Percentiles rank a stretch among this genome's conserved stretches.
Evolutionary conservation across 2,888 invertebrate species (phyloP).

Genomic region (Amiota communis): DNA sequence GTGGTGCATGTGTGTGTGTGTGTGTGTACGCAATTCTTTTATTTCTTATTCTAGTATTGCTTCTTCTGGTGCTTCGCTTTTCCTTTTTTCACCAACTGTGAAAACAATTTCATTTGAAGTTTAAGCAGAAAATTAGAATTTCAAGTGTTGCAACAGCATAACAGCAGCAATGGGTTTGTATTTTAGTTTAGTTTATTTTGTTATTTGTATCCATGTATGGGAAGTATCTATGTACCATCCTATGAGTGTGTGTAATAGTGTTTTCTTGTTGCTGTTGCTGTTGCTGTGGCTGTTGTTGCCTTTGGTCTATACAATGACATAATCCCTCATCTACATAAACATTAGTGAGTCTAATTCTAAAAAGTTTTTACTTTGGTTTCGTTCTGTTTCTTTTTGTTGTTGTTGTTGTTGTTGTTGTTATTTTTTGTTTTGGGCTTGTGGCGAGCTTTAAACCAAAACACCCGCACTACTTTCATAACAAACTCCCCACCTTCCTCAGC

Average conservation of each 20-base stretch:
- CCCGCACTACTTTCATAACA: not conserved
- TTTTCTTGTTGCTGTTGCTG: slow-evolving; percentile 25
- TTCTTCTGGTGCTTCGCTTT: slow-evolving; percentile 11
- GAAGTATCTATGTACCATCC: slow-evolving; percentile 22
- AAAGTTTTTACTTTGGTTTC: slow-evolving; percentile 63
- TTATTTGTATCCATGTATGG: slow-evolving; percentile 30
- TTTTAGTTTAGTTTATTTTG: slow-evolving; percentile 13
- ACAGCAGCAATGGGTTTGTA: slow-evolving; percentile 31
- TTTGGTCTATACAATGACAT: slow-evolving; percentile 60
- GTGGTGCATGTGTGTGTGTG: slow-evolving; percentile 3
- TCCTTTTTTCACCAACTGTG: slow-evolving; percentile 45
- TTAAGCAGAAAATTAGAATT: slow-evolving; percentile 64
- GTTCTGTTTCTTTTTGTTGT: not conserved
- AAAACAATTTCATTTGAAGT: slow-evolving; percentile 63
- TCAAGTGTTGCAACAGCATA: slow-evolving; percentile 59
- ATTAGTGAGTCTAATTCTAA: slow-evolving; percentile 66
- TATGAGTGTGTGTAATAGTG: slow-evolving; percentile 26
- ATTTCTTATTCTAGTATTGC: slow-evolving; percentile 30
- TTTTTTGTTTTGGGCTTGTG: slow-evolving; percentile 58
- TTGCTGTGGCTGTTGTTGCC: slow-evolving; percentile 8
- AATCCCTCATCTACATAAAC: slow-evolving; percentile 69
- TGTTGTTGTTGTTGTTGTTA: slow-evolving; percentile 22
- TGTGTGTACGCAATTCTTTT: slow-evolving; percentile 50
- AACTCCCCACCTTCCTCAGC: not conserved
- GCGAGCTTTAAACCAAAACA: slow-evolving; percentile 45